Conservation (phyloP, 2,113 vertebrate species). For the Meleagris gallopavo region DNA sequence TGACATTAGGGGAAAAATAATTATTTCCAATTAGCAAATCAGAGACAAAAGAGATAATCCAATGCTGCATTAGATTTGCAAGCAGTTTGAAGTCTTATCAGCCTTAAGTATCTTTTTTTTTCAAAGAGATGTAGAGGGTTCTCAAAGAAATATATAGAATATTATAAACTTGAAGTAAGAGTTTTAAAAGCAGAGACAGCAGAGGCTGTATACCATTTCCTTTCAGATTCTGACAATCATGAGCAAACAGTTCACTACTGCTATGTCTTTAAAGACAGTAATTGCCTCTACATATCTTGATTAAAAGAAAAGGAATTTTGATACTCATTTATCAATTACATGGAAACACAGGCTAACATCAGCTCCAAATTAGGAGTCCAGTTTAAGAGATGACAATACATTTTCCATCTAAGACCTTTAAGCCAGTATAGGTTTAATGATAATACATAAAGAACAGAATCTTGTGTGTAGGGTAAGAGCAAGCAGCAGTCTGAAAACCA, state of each 20-base stretch:
- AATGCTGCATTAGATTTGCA: constrained; percentile 37
- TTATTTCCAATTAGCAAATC: constrained; percentile 58
- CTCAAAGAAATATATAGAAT: background rate
- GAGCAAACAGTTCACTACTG: background rate
- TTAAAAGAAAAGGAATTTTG: background rate
- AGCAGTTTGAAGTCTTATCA: constrained; percentile 40
- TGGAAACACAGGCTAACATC: background rate
- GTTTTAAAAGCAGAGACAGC: background rate
- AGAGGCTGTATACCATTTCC: background rate
- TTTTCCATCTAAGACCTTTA: background rate
- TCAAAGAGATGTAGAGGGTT: background rate
- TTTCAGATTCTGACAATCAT: constrained; percentile 17
- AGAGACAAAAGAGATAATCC: constrained; percentile 55
- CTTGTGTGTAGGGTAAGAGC: background rate
- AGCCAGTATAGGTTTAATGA: background rate
- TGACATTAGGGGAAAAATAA: constrained; percentile 31
- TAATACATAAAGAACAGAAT: background rate
- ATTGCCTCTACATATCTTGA: background rate
- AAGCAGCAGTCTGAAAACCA: background rate
- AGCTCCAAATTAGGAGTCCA: background rate
- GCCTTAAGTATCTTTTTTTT: background rate
- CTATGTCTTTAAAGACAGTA: constrained; percentile 16
- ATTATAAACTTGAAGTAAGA: background rate
- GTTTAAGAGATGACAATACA: background rate
- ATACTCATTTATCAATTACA: constrained; percentile 18